A percentile compares a stretch with the other conserved stretches of the same genome.
These are phyloP conservation scores for Haliaeetus leucogaster DNA, from an alignment of 2,113 vertebrate species.

Conservation along the genomic window DNA sequence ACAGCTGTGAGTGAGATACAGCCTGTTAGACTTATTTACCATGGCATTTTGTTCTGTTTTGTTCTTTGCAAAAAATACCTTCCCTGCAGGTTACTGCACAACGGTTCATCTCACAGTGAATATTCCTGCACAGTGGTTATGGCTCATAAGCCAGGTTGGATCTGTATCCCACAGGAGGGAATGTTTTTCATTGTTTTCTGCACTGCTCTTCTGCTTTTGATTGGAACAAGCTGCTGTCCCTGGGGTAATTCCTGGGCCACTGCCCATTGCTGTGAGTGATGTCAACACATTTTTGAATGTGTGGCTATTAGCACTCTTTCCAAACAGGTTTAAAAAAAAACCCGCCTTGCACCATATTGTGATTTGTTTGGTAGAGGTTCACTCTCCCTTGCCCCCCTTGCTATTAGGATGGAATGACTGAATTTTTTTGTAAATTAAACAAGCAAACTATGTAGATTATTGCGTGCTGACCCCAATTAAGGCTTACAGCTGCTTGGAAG, in stretches of 20 bases:
- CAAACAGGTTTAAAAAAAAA: conserved; percentile 58
- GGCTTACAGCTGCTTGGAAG: conserved; percentile 11
- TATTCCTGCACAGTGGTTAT: background rate
- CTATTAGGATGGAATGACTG: background rate
- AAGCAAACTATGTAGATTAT: conserved; percentile 13
- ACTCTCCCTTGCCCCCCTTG: background rate
- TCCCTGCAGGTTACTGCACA: background rate
- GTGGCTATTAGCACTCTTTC: conserved; percentile 49
- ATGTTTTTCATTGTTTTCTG: conserved; percentile 45
- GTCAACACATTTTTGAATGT: conserved; percentile 60
- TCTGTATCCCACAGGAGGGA: background rate
- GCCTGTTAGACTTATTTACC: background rate
- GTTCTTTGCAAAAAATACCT: background rate
- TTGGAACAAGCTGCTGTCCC: conserved; percentile 61
- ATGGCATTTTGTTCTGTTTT: background rate
- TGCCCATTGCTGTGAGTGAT: conserved; percentile 51
- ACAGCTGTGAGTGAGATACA: rapidly evolving
- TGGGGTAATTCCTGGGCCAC: conserved; percentile 14
- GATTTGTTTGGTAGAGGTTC: conserved; percentile 12
- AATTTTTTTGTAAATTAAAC: conserved; percentile 44
- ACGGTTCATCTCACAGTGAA: background rate
- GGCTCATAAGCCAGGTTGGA: background rate
- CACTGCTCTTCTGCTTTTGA: conserved; percentile 23
- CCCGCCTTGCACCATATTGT: background rate
- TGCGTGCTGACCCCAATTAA: conserved; percentile 26